A percentile compares a stretch with the other conserved stretches of the same genome.
phyloP scores from a whole-genome alignment of 2,888 invertebrate species.

The Pyrrhosoma nymphula region DNA sequence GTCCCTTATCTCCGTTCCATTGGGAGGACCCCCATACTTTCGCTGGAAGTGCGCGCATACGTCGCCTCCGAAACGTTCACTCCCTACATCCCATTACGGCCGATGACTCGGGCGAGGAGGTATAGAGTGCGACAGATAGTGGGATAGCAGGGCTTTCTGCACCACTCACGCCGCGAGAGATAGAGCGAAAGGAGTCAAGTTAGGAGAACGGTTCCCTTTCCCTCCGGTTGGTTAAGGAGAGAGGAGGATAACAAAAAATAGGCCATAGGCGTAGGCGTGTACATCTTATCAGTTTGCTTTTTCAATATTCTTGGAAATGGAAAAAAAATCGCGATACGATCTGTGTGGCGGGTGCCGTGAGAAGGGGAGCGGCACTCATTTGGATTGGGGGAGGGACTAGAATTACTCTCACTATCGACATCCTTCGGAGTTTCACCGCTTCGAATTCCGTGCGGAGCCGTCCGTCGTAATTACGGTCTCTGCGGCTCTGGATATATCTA shows the following conservation, averaged over 20 bases:
- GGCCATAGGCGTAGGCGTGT: neutral
- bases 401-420: conserved; percentile 23
- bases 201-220: neutral
- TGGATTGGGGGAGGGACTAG: neutral
- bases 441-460: conserved; percentile 13
- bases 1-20: neutral
- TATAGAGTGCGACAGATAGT: neutral
- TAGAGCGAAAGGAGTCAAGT: neutral
- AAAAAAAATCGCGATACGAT: neutral
- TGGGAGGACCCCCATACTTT: neutral
- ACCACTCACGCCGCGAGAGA: neutral
- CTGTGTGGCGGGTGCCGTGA: neutral
- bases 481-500: conserved; percentile 4
- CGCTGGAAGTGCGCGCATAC: neutral
- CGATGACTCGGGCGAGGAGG: neutral
- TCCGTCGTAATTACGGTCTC: conserved; percentile 25
- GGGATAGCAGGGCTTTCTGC: neutral
- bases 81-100: conserved; percentile 30
- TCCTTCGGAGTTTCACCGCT: conserved; percentile 4
- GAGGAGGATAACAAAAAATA: neutral
- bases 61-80: conserved; percentile 1
- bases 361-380: neutral
- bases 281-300: neutral
- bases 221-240: no score
- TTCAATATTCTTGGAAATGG: neutral